Base-by-base conservation (phyloP, 2,888 invertebrate species). In the Caenorhabditis becei region DNA sequence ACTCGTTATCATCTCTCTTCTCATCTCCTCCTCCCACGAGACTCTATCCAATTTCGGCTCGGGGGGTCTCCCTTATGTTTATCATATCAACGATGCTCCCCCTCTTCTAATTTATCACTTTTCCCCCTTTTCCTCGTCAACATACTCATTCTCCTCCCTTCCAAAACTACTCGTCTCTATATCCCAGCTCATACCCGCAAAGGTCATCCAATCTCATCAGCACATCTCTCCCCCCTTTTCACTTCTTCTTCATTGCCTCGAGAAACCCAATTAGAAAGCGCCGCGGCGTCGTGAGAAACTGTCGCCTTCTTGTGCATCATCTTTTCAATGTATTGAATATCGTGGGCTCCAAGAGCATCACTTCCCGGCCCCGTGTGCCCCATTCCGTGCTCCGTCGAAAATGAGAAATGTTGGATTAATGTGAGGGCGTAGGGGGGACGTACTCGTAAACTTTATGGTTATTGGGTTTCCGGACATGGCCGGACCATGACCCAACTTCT, bases 191-290 rank as follows among this genome's bases (percentile, higher is more conserved):
- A 49, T 53, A 26, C 26, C 2, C 44, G 20, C 49, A 75, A 67
- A 75, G 75, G 75, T 75, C 75, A 66, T 66, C 61, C 75, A 75
- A 75, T 75, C 75, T 75, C 66, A 75, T 75, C 66, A 75, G 54
- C 66, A 61, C 75, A 75, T 75, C 75, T 75, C 59, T 61, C 58
- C 58, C 8, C 20, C n/a, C 53, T 26, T 26, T 58, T 49, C 47
- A 23, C 41, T 47, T 18, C 41, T 10, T 8, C 51, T 61, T 47
- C 28, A 51, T 65, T 44, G 44, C 58, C 66, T 75, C 53, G 59
- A 66, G 75, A 75, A 75, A 75, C 75, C 75, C 75, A 75, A 75
- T 75, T 75, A 75, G 75, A 75, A 75, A 75, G 61, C 72, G 72
- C 47, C 63, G 56, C 47, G 70, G 41, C 58, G 51, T 59, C 75